Conservation (phyloP, 2,797 vertebrate genomes). For the Girardinus metallicus region DNA sequence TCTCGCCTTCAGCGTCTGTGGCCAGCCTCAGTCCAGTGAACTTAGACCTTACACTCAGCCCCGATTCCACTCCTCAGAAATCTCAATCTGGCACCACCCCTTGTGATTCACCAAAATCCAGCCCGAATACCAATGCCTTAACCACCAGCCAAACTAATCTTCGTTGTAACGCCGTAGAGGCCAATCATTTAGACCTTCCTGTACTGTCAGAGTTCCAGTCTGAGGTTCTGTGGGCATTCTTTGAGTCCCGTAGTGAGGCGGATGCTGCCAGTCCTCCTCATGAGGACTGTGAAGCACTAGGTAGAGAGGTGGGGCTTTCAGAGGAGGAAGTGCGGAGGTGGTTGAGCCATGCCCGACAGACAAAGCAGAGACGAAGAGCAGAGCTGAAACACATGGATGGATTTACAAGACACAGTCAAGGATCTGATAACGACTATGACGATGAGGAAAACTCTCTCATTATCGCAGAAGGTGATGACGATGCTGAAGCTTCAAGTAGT, state of each 20-base stretch:
- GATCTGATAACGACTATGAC: constrained; percentile 72
- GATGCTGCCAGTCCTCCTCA: constrained; percentile 79
- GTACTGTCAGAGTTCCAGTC: constrained; percentile 83
- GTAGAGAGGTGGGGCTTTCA: constrained; percentile 81
- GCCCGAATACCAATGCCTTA: constrained; percentile 74
- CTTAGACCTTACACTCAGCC: constrained; percentile 75
- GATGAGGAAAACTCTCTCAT: constrained; percentile 79
- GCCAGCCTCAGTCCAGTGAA: constrained; percentile 74
- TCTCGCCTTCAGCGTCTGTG: constrained; percentile 73
- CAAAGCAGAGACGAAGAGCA: constrained; percentile 70
- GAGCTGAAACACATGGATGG: constrained; percentile 36
- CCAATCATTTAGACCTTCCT: constrained; percentile 65
- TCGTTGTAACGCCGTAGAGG: constrained; percentile 39
- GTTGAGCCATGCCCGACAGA: constrained; percentile 74
- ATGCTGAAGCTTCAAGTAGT: constrained; percentile 67
- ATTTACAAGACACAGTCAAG: constrained; percentile 33
- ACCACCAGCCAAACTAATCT: constrained; percentile 64
- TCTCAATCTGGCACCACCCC: constrained; percentile 71
- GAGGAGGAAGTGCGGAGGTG: constrained; percentile 81
- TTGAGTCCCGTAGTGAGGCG: constrained; percentile 82
- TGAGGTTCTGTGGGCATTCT: constrained; percentile 84
- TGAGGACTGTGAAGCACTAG: constrained; percentile 85
- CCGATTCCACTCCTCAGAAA: constrained; percentile 77
- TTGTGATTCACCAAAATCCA: constrained; percentile 68
- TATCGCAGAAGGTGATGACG: constrained; percentile 81